phyloP scores from a whole-genome alignment of 2,797 vertebrate species.

The Cottoperca gobio region DNA sequence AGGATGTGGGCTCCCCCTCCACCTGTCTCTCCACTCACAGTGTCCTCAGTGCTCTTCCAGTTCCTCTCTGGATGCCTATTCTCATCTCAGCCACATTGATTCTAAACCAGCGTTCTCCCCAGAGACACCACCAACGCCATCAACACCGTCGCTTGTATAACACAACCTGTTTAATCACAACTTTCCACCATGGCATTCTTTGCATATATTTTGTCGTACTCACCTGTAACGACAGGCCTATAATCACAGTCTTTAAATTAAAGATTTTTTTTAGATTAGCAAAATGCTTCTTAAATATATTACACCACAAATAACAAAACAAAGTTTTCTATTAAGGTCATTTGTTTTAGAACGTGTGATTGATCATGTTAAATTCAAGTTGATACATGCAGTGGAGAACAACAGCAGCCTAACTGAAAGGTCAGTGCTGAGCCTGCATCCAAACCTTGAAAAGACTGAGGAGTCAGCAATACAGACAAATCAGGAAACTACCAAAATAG shows the following conservation, averaged over 20 bases:
- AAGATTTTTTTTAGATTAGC: neutral
- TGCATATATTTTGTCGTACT: neutral
- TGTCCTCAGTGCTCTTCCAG: constrained; percentile 72
- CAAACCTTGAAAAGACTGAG: constrained; percentile 38
- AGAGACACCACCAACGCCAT: constrained; percentile 63
- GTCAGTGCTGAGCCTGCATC: constrained; percentile 74
- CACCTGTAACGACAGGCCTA: neutral
- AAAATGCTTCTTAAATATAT: neutral
- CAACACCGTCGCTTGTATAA: constrained; percentile 60
- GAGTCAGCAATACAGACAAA: constrained; percentile 71
- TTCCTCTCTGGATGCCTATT: constrained; percentile 84
- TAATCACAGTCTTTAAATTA: neutral
- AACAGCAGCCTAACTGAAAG: constrained; percentile 52
- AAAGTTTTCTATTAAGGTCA: neutral
- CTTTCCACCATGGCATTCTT: constrained; percentile 10
- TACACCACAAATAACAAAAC: neutral
- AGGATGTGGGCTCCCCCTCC: constrained; percentile 80
- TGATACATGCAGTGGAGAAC: constrained; percentile 40
- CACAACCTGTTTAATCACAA: constrained; percentile 52
- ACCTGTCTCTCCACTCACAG: constrained; percentile 79
- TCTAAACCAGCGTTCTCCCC: constrained; percentile 71
- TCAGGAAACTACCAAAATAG: constrained; percentile 60
- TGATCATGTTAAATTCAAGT: constrained; percentile 1
- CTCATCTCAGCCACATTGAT: constrained; percentile 70
- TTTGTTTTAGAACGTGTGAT: neutral